phyloP scores from a whole-genome alignment of 2,113 vertebrate species.

The Nesogale talazaci region DNA sequence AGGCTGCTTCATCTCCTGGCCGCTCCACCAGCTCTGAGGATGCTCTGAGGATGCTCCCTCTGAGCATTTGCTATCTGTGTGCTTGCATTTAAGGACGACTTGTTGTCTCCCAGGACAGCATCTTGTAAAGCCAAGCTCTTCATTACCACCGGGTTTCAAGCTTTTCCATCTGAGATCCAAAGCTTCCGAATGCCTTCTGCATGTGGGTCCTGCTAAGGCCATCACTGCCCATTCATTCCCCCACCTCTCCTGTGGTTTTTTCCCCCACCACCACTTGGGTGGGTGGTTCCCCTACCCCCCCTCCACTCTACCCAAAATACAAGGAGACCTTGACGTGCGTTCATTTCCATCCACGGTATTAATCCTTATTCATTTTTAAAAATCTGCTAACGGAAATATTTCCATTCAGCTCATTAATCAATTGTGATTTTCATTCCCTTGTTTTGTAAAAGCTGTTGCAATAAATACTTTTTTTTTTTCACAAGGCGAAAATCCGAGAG shows the following conservation, averaged over 20 bases:
- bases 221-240: neutral
- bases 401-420: slow-evolving; percentile 98
- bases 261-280: too few relatives aligned
- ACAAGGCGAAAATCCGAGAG: slow-evolving; percentile 94
- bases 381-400: slow-evolving; percentile 95
- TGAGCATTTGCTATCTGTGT: slow-evolving; percentile 75
- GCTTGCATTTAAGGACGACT: slow-evolving; percentile 77
- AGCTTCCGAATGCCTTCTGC: slow-evolving; percentile 76
- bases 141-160: slow-evolving; percentile 76
- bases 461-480: slow-evolving; percentile 94
- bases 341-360: slow-evolving; percentile 84
- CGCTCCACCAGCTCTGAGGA: too few relatives aligned
- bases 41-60: slow-evolving; percentile 49
- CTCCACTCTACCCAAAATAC: slow-evolving; percentile 3
- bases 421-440: slow-evolving; percentile 94
- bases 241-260: slow-evolving; percentile 58
- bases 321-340: slow-evolving; percentile 52
- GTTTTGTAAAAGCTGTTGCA: slow-evolving; percentile 95
- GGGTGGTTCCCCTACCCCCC: neutral
- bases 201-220: slow-evolving; percentile 39
- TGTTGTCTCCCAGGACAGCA: slow-evolving; percentile 74
- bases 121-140: slow-evolving; percentile 77
- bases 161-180: slow-evolving; percentile 76
- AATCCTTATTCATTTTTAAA: slow-evolving; percentile 88
- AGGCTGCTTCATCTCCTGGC: neutral